Evolutionary conservation across 2,888 invertebrate species (phyloP), one percentile per base, ranked within the genome.

Genomic region (Euzetes globulus): DNA sequence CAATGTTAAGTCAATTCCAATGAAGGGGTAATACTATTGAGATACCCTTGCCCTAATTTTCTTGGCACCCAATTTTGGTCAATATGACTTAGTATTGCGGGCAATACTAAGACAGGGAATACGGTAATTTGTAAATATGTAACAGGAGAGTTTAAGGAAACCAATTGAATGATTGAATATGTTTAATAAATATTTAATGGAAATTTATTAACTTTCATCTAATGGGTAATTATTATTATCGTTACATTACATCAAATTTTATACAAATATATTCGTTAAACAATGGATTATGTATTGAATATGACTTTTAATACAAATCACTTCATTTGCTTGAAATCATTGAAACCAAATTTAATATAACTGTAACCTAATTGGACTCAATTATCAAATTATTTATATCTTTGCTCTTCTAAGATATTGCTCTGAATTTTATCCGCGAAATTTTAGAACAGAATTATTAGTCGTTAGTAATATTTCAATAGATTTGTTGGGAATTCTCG

Each of bases 171-270:
- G n/a, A n/a, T n/a, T n/a, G n/a, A 41, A 41, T 41, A 47, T 17
- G 3, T 17, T 47, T 47, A 47, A 50, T 19, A n/a, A n/a, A 50
- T 50, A 50, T 50, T 50, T 50, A 19, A 19, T 50, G n/a, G n/a
- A 50, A 50, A 50, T 50, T 19, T 19, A 50, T 50, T 50, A 19
- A n/a, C 27, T 60, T 60, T 27, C 15, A 60, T 27, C 60, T 60
- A 60, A 60, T 60, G 60, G 60, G 60, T 27, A 29, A 25, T 60
- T 25, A 60, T 41, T 41, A 27, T 25, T 50, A 50, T 50, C 5
- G 19, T 50, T 60, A 60, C 60, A 60, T 60, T 25, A 60, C 60
- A 60, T 60, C 15, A 15, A 60, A 29, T 60, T 60, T 60, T 60
- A 52, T 60, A 60, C 60, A 60, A 60, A 41, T 41, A 41, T 41